These are phyloP conservation scores for Caradrina kadenii DNA, from an alignment of 2,888 invertebrate species.

Conservation along the genomic window DNA sequence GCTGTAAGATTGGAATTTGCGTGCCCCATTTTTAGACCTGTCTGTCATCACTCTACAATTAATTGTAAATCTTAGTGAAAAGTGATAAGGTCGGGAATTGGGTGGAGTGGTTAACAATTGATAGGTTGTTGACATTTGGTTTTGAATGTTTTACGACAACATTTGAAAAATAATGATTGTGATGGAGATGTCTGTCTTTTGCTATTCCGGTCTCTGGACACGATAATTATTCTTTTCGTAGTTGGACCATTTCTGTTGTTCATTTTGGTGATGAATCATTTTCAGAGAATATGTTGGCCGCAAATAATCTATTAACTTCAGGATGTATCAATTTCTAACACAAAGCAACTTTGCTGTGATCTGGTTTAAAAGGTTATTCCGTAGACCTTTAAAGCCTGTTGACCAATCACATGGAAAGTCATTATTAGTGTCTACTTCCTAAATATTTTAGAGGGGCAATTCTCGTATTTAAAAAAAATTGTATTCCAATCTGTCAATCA, in stretches of 20 bases:
- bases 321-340: neutral
- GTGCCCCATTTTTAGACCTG: neutral
- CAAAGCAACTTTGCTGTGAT: neutral
- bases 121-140: slow-evolving; percentile 57
- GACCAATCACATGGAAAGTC: neutral
- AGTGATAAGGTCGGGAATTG: slow-evolving; percentile 39
- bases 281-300: neutral
- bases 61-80: slow-evolving; percentile 38
- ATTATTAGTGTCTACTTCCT: too few relatives aligned
- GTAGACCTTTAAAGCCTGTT: too few relatives aligned
- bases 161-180: slow-evolving; percentile 30
- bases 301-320: neutral
- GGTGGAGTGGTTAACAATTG: slow-evolving; percentile 44
- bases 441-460: too few relatives aligned
- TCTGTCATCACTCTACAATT: slow-evolving; percentile 11
- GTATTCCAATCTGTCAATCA: too few relatives aligned
- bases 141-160: slow-evolving; percentile 37
- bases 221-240: slow-evolving; percentile 16
- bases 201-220: slow-evolving; percentile 28
- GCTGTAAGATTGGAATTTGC: slow-evolving; percentile 29
- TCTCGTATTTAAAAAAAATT: too few relatives aligned
- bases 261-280: neutral
- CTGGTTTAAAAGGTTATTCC: neutral
- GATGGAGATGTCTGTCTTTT: slow-evolving; percentile 33
- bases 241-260: neutral